phyloP scores from a whole-genome alignment of 1,140 invertebrate species.

The Bombus polaris region DNA sequence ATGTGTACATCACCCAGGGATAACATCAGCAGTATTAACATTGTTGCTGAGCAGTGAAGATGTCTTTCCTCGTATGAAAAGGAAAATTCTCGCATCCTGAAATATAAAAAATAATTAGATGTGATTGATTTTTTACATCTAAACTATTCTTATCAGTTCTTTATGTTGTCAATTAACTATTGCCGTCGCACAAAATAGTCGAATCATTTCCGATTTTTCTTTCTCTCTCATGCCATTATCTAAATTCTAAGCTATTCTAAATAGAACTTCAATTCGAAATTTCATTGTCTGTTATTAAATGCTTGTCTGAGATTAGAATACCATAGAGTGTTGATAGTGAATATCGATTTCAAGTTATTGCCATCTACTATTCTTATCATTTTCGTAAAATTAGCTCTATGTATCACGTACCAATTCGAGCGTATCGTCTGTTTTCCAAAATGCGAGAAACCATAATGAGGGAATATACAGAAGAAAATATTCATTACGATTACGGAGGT shows the following conservation, averaged over 20 bases:
- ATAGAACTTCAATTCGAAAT: neutral
- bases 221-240: no score
- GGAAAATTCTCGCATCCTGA: slow-evolving; percentile 79
- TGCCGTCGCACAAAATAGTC: neutral
- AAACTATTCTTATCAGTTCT: neutral
- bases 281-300: neutral
- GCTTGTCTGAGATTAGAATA: neutral
- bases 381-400: neutral
- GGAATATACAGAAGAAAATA: neutral
- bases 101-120: slow-evolving; percentile 16
- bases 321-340: neutral
- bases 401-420: neutral
- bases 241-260: neutral
- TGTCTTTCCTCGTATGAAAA: slow-evolving; percentile 72
- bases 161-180: neutral
- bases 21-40: slow-evolving; percentile 72
- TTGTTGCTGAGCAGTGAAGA: slow-evolving; percentile 67
- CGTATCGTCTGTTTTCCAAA: neutral
- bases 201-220: neutral
- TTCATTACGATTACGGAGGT: neutral
- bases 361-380: neutral
- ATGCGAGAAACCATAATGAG: neutral
- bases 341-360: neutral
- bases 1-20: slow-evolving; percentile 69
- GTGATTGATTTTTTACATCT: neutral